Evolutionary conservation across 1,140 invertebrate genomes (phyloP).

Genomic region (Chelonus insularis): DNA sequence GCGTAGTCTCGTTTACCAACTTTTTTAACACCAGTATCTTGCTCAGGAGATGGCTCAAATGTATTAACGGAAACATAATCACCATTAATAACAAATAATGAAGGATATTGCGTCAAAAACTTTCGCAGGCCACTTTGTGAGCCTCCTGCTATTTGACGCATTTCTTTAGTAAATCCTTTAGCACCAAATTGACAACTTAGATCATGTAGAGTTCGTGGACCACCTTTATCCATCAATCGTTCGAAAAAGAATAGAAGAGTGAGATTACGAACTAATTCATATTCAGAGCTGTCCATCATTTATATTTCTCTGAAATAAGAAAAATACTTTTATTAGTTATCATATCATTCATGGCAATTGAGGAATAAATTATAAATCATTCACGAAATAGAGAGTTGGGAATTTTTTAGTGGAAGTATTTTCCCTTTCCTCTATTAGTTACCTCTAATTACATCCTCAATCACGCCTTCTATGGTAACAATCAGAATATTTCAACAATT

Average conservation of each 20-base stretch:
- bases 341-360: too few relatives aligned
- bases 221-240: constrained; percentile 89
- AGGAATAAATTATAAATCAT: too few relatives aligned
- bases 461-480: too few relatives aligned
- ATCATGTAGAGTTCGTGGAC: constrained; percentile 92
- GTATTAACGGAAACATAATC: constrained; percentile 90
- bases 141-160: constrained; percentile 92
- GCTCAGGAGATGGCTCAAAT: constrained; percentile 63
- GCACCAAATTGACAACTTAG: constrained; percentile 95
- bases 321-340: neutral
- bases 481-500: too few relatives aligned
- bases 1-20: constrained; percentile 81
- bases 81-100: constrained; percentile 87
- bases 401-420: too few relatives aligned
- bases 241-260: constrained; percentile 96
- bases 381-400: too few relatives aligned
- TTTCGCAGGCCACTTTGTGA: constrained; percentile 93
- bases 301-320: neutral
- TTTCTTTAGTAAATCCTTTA: constrained; percentile 94
- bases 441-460: too few relatives aligned
- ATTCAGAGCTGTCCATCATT: constrained; percentile 88
- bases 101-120: constrained; percentile 87
- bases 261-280: constrained; percentile 90
- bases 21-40: constrained; percentile 55
- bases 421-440: too few relatives aligned